Evolutionary conservation across 2,888 invertebrate species (phyloP), one percentile per base, ranked within the genome.

Genomic region (Trachelus tabidus): DNA sequence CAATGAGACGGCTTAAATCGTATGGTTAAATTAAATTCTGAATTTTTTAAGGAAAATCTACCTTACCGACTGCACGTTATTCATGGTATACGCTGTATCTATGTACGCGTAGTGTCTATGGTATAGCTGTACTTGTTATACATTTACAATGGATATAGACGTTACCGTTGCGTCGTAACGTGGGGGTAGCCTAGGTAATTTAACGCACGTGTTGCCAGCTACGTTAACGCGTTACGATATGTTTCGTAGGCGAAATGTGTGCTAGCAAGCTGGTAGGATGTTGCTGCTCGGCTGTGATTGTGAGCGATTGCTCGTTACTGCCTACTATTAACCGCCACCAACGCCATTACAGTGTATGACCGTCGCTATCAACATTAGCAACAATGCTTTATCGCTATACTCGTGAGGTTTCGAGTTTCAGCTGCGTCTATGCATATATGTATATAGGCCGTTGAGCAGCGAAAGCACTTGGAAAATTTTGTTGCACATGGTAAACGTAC

Each of bases 231-330:
- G 37, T 35, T 34, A 34, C 71, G 71, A 71, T 34, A 34, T 71
- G 71, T 71, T 71, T 23, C 30, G 30, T 34, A 71, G 9, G 71
- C 71, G 30, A 11, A 30, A 71, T 23, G 71, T 34, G 2, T 33
- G 23, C 71, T 23, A 23, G 11, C 31, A 23, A 12, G 2, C 71
- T 34, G 11, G 30, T 23, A 71, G 34, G 23, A 33, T 71, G 71
- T 11, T 15, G 71, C 71, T 34, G 71, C 34, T 34, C 37, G 74
- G 23, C 74, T 84, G 84, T 84, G 83, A 83, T 83, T 82, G 82
- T 78, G 82, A 74, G 34, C 74, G 74, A 85, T 85, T 81, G 83
- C 79, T 82, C 80, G 80, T 85, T 82, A 84, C 75, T 80, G 77
- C 76, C 76, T 34, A 75, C 78, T 83, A 79, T 85, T 85, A 81